Percentiles rank a stretch among this genome's conserved stretches.
phyloP scores from a whole-genome alignment of 2,113 vertebrate species.

The Neofelis nebulosa region DNA sequence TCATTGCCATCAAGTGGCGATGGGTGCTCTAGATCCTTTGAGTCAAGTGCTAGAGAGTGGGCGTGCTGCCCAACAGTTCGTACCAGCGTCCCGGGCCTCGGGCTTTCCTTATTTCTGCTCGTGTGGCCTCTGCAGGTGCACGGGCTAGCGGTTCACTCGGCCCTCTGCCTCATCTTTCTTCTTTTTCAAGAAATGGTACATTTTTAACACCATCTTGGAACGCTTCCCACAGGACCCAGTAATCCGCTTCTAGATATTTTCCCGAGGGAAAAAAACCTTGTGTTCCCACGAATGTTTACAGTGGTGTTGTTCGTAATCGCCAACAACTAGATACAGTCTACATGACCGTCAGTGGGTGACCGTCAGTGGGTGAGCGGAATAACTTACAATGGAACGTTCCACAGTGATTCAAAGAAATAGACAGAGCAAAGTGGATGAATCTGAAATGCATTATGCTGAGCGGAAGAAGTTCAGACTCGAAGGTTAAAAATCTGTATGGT shows the following conservation, averaged over 20 bases:
- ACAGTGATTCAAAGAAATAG: neutral
- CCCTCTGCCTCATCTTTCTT: neutral
- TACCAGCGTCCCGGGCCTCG: neutral
- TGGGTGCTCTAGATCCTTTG: neutral
- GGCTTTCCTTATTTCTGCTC: neutral
- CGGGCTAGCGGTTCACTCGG: neutral
- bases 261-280: neutral
- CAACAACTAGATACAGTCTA: neutral
- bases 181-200: neutral
- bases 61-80: neutral
- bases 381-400: neutral
- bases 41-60: neutral
- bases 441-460: neutral
- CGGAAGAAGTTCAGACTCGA: neutral
- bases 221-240: neutral
- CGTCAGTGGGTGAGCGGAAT: fast-evolving
- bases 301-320: neutral
- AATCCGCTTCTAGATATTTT: neutral
- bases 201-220: neutral
- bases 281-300: neutral
- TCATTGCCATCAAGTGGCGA: neutral
- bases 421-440: neutral
- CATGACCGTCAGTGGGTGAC: fast-evolving
- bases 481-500: neutral
- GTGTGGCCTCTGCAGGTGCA: neutral